These are phyloP conservation scores for Hyperoodon ampullatus DNA, from an alignment of 2,113 vertebrate species.

Conservation along the genomic window DNA sequence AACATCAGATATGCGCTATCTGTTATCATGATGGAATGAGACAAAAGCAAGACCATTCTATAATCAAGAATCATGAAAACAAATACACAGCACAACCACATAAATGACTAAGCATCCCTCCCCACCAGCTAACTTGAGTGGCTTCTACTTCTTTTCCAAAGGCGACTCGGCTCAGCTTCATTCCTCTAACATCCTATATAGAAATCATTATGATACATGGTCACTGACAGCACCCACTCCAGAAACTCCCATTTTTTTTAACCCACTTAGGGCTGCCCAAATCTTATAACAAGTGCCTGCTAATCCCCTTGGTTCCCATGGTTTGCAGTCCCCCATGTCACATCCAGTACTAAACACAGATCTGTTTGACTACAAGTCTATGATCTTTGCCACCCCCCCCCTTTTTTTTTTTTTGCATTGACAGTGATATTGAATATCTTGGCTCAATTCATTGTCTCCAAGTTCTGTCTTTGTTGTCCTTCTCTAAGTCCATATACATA, in stretches of 20 bases:
- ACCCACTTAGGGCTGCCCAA: background rate
- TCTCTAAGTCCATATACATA: background rate
- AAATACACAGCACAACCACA: background rate
- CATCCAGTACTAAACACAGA: background rate
- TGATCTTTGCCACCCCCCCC: too few species aligned
- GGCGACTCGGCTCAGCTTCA: background rate
- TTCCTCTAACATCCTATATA: background rate
- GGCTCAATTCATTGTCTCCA: rapidly evolving
- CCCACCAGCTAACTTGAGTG: background rate
- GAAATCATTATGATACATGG: background rate
- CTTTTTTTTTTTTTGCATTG: background rate
- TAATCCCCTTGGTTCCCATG: background rate
- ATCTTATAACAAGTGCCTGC: background rate
- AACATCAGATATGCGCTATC: background rate
- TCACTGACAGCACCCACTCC: background rate
- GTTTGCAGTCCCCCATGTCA: background rate
- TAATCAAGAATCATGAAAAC: background rate
- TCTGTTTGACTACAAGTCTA: background rate
- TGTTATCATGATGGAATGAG: background rate
- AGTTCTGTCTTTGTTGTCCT: background rate
- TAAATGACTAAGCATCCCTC: background rate
- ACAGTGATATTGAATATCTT: background rate
- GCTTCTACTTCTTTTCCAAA: too few species aligned
- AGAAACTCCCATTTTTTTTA: background rate
- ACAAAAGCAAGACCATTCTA: background rate